These are phyloP conservation scores for Apis laboriosa DNA, from an alignment of 1,140 invertebrate species.

Conservation along the genomic window DNA sequence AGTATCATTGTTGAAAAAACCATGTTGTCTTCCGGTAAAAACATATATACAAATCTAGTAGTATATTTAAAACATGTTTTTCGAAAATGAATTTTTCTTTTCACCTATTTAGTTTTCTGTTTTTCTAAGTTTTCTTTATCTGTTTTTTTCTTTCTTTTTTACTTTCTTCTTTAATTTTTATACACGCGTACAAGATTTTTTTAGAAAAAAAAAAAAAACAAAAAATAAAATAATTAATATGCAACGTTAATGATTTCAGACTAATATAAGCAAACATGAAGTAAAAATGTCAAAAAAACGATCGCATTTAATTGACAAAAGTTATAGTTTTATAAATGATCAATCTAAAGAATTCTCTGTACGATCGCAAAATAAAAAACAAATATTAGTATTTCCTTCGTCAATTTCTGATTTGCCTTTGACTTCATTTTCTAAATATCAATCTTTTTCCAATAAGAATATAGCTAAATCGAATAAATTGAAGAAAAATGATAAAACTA, in stretches of 20 bases:
- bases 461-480: background rate
- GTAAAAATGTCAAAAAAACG: too few relatives aligned
- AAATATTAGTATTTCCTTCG: conserved; percentile 8
- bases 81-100: background rate
- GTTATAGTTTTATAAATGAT: background rate
- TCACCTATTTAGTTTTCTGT: background rate
- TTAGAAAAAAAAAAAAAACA: background rate
- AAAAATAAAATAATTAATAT: background rate
- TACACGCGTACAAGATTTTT: too few relatives aligned
- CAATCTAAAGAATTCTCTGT: background rate
- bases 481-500: background rate
- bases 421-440: background rate
- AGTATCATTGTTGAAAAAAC: background rate
- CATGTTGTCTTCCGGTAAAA: background rate
- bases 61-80: background rate
- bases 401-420: background rate
- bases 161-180: background rate
- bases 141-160: background rate
- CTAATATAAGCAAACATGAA: background rate
- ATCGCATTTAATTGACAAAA: background rate
- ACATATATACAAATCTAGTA: background rate
- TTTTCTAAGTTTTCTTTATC: background rate
- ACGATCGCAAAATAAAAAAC: background rate
- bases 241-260: conserved; percentile 13
- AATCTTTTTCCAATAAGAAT: background rate